Conservation (phyloP, 2,888 invertebrate genomes). For the Lepidonotus clava region DNA sequence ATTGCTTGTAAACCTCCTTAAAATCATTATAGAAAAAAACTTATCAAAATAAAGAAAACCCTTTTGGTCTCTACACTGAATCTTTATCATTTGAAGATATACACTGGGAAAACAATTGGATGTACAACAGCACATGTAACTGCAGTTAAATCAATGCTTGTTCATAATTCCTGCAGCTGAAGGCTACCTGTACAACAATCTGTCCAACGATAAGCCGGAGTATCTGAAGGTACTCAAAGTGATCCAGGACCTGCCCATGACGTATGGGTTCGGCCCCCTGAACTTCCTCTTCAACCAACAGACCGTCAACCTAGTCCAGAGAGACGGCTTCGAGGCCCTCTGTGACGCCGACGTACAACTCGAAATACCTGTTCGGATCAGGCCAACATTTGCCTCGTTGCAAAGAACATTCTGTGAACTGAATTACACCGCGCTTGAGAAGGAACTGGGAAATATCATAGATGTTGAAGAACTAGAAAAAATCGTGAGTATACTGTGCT, state of each 20-base stretch:
- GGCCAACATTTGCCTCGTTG: not conserved
- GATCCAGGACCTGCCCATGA: not conserved
- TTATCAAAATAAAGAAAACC: too few relatives aligned
- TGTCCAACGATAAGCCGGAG: not conserved
- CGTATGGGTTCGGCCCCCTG: not conserved
- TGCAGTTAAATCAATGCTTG: not conserved
- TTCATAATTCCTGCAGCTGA: not conserved
- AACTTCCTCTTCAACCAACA: slow-evolving; percentile 6
- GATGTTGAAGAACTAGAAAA: not conserved
- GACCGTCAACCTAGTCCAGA: not conserved
- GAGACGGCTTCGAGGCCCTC: not conserved
- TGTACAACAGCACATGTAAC: too few relatives aligned
- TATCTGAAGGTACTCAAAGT: not conserved
- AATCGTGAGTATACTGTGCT: not conserved
- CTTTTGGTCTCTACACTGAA: too few relatives aligned
- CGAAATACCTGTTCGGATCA: not conserved
- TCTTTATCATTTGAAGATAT: too few relatives aligned
- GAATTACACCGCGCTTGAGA: not conserved
- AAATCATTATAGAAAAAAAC: too few relatives aligned
- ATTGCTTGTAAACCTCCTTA: too few relatives aligned
- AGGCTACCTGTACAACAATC: not conserved
- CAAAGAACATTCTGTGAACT: not conserved
- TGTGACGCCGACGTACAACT: not conserved
- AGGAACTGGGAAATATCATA: not conserved
- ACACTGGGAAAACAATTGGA: too few relatives aligned